A percentile compares a stretch with the other conserved stretches of the same genome.
Evolutionary conservation across 1,140 invertebrate species (phyloP).

Genomic region (Drosophila pandora): DNA sequence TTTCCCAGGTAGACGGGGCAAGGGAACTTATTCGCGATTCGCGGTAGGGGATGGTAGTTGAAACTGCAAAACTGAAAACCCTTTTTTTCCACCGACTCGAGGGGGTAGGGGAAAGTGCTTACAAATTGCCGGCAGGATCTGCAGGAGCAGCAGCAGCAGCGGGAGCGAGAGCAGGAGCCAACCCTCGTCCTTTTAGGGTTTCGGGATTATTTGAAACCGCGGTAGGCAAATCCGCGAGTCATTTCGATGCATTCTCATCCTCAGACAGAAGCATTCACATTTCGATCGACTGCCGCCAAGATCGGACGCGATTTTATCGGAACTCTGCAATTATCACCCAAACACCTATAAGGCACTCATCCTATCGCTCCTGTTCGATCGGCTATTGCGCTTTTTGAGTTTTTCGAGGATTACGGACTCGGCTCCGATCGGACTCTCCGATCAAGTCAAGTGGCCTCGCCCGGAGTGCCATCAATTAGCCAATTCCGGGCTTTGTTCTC

Average conservation of each 20-base stretch:
- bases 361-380: conserved; percentile 44
- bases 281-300: conserved; percentile 40
- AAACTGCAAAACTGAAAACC: neutral
- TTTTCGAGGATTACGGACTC: neutral
- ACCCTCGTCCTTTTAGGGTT: conserved; percentile 5
- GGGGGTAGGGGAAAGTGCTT: neutral
- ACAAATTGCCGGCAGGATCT: conserved; percentile 2
- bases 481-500: conserved; percentile 42
- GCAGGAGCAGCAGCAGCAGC: neutral
- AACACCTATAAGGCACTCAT: conserved; percentile 6
- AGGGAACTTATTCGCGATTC: conserved; percentile 15
- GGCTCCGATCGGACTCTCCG: conserved; percentile 28
- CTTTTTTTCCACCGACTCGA: neutral
- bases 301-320: conserved; percentile 52
- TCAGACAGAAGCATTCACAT: conserved; percentile 4
- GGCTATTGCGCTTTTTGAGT: conserved; percentile 42
- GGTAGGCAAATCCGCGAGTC: conserved; percentile 40
- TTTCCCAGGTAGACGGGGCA: conserved; percentile 53
- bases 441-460: conserved; percentile 67
- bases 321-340: conserved; percentile 41
- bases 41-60: conserved; percentile 4
- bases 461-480: conserved; percentile 68
- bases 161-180: neutral
- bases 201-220: neutral
- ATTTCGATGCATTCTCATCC: conserved; percentile 17